A percentile compares a stretch with the other conserved stretches of the same genome.
Evolutionary conservation across 2,888 invertebrate genomes (phyloP).

Genomic region (Drosophila rubida): DNA sequence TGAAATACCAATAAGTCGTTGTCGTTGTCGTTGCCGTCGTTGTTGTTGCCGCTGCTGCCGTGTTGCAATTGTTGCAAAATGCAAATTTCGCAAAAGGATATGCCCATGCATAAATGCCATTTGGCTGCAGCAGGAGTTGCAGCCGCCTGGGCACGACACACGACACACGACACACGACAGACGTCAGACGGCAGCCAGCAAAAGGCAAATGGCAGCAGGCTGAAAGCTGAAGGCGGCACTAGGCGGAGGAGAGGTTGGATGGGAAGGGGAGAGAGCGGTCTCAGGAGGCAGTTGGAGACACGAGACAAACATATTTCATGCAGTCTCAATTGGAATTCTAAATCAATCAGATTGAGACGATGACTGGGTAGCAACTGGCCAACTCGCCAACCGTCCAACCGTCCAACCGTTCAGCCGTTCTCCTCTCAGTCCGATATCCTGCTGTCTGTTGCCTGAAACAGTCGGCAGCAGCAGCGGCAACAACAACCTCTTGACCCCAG

Average conservation of each 20-base stretch:
- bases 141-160: constrained; percentile 32
- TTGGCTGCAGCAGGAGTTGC: constrained; percentile 25
- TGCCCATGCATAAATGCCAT: constrained; percentile 71
- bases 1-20: constrained; percentile 84
- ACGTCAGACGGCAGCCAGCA: constrained; percentile 44
- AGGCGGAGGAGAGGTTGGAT: too few species aligned
- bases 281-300: constrained; percentile 49
- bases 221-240: background rate
- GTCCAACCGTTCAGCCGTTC: background rate
- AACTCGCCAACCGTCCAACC: too few species aligned
- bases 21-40: constrained; percentile 47
- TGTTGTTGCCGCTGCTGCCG: constrained; percentile 32
- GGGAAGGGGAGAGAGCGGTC: background rate
- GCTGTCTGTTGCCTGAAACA: constrained; percentile 26
- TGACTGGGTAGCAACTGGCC: constrained; percentile 40
- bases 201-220: constrained; percentile 22
- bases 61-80: constrained; percentile 78
- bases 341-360: constrained; percentile 84
- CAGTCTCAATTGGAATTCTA: constrained; percentile 84
- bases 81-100: constrained; percentile 82
- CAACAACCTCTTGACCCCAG: constrained; percentile 53
- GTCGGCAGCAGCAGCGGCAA: constrained; percentile 25
- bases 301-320: constrained; percentile 82
- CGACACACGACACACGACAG: constrained; percentile 40
- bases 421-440: background rate